Conservation (phyloP, 2,888 invertebrate species). For the Ichneumoninae sp. region DNA sequence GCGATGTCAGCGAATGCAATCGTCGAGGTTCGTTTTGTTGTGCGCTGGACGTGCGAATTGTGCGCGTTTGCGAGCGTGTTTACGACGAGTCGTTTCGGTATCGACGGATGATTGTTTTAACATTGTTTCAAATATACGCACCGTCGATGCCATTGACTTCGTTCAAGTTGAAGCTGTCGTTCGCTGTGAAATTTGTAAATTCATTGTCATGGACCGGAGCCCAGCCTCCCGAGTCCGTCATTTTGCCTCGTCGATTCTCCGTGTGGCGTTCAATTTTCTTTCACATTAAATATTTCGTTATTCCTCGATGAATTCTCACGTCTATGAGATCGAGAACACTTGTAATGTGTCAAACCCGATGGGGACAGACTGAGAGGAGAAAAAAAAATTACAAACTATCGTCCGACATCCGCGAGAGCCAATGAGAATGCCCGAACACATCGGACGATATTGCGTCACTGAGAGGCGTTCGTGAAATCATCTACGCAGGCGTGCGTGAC, state of each 20-base stretch:
- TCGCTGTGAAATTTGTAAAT: slow-evolving; percentile 83
- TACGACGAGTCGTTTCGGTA: background rate
- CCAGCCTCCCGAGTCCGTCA: slow-evolving; percentile 82
- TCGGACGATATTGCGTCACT: slow-evolving; percentile 88
- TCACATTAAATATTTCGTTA: slow-evolving; percentile 43
- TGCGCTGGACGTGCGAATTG: background rate
- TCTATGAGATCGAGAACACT: slow-evolving; percentile 69
- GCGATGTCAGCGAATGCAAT: background rate
- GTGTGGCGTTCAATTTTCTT: slow-evolving; percentile 36
- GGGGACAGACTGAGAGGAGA: slow-evolving; percentile 51
- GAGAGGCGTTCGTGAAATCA: slow-evolving; percentile 51
- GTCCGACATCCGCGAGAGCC: slow-evolving; percentile 82
- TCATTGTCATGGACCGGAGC: slow-evolving; percentile 80
- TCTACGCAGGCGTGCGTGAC: background rate
- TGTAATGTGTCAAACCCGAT: slow-evolving; percentile 74
- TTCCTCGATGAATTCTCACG: slow-evolving; percentile 82
- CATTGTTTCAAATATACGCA: slow-evolving; percentile 79
- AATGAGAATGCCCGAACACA: slow-evolving; percentile 85
- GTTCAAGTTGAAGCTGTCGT: slow-evolving; percentile 88
- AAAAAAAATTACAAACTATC: slow-evolving; percentile 78
- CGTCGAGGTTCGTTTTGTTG: background rate
- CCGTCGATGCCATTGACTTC: slow-evolving; percentile 90
- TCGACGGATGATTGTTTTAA: background rate
- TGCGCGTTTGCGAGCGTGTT: background rate
- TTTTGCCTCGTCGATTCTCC: slow-evolving; percentile 68